Evolutionary conservation across 2,888 invertebrate genomes (phyloP).

Genomic region (Papilio elwesi): DNA sequence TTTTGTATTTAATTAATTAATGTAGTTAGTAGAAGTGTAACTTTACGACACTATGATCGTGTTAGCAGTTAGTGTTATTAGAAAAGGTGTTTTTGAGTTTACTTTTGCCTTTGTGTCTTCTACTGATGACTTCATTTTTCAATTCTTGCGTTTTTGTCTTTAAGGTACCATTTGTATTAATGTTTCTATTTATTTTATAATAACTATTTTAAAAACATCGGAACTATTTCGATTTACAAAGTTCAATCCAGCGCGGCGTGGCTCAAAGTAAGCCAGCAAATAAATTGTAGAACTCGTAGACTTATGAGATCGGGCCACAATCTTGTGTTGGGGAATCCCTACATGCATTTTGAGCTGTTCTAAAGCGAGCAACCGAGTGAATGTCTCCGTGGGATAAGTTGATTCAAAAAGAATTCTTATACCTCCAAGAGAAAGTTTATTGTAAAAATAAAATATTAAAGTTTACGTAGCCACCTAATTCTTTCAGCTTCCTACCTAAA

Average conservation of each 20-base stretch:
- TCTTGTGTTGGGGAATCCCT: constrained; percentile 39
- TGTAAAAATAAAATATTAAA: constrained; percentile 1
- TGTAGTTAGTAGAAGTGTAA: too few species aligned
- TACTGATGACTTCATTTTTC: too few species aligned
- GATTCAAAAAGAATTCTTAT: constrained; percentile 37
- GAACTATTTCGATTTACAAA: constrained; percentile 31
- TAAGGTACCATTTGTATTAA: not conserved
- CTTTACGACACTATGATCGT: too few species aligned
- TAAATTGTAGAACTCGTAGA: constrained; percentile 39
- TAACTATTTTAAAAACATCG: constrained; percentile 16
- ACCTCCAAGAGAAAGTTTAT: constrained; percentile 13
- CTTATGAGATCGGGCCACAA: constrained; percentile 40
- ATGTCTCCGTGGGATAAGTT: constrained; percentile 38
- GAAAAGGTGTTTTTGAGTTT: too few species aligned
- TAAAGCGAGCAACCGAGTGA: constrained; percentile 31
- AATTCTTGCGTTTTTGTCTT: too few species aligned
- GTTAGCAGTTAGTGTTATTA: too few species aligned
- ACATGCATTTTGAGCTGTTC: constrained; percentile 39
- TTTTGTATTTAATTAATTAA: too few species aligned
- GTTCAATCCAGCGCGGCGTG: constrained; percentile 26
- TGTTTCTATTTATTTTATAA: constrained; percentile 5
- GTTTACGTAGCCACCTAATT: too few species aligned
- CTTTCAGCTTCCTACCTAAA: too few species aligned
- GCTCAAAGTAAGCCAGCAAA: constrained; percentile 37
- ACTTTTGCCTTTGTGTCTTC: too few species aligned